Evolutionary conservation across 2,797 vertebrate species (phyloP).

Genomic region (Typhlichthys subterraneus): DNA sequence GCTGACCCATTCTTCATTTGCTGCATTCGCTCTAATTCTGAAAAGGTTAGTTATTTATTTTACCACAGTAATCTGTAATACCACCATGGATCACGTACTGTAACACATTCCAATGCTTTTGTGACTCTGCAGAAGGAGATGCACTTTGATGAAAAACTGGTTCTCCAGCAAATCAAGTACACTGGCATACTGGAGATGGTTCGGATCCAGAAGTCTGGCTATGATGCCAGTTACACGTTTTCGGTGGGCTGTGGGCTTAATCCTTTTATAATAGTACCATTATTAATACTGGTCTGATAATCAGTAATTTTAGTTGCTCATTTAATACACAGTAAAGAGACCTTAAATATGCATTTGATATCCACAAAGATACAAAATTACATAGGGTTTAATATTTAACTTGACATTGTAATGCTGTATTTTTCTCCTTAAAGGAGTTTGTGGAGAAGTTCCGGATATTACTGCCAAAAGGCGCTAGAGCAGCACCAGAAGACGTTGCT

Average conservation of each 20-base stretch:
- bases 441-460: slow-evolving; percentile 86
- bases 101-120: slow-evolving; percentile 6
- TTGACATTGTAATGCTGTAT: background rate
- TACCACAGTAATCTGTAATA: background rate
- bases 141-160: slow-evolving; percentile 86
- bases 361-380: background rate
- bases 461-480: slow-evolving; percentile 80
- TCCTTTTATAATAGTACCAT: background rate
- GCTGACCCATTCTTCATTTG: slow-evolving; percentile 93
- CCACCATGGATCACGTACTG: background rate
- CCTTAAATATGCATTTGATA: background rate
- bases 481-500: slow-evolving; percentile 79
- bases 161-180: slow-evolving; percentile 89
- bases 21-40: slow-evolving; percentile 90
- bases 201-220: slow-evolving; percentile 87
- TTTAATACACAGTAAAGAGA: background rate
- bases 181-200: slow-evolving; percentile 89
- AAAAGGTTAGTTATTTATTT: slow-evolving; percentile 79
- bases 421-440: slow-evolving; percentile 83
- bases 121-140: slow-evolving; percentile 81
- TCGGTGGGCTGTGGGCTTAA: slow-evolving; percentile 72
- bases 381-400: background rate
- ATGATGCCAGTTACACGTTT: slow-evolving; percentile 91
- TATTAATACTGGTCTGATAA: background rate
- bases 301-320: background rate